Base-by-base conservation (phyloP, 2,113 vertebrate genomes). In the Axis porcinus region DNA sequence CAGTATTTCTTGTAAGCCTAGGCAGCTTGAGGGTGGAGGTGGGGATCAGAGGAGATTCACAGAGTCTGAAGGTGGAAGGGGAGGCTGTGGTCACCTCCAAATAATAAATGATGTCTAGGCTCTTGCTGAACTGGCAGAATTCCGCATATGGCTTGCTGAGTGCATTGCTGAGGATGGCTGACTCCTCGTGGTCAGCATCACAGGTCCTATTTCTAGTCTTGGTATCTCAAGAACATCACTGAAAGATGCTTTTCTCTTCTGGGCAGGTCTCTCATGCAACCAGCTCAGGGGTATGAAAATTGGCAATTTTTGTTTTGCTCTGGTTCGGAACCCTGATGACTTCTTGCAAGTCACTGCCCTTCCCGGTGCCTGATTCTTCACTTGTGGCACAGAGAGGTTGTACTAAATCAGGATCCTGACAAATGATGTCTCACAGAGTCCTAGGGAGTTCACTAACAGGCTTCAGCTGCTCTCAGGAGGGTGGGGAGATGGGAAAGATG, bases 41-140 rank as follows among this genome's bases (percentile, higher is more conserved):
- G 85, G 92, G 88, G 58, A 90, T 96, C 89, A 88, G 64, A 96
- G 76, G 86, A 89, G 96, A 90, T 87, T 92, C 74, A 55, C 94
- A 76, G 67, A 87, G 79, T 88, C 27, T 54, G 94, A 86, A 95
- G 95, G 57, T 97, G 95, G 67, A 90, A 78, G 97, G 96, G 85
- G 90, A 92, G 87, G 91, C 96, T 70, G 28, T 62, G 58, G 58
- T 90, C 96, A 97, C 92, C 87, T 94, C 90, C n/a, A 54, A 94
- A 97, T 94, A 62, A 82, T 98, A 90, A 96, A 97, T 95, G 92
- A 90, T 7, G 33, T 95, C 25, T 1, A 0, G 94, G 70, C 50
- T 96, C 40, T 90, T 97, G 97, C 97, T 94, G 92, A 97, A 88
- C 0, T 1, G 43, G 87, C 94, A 96, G 81, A 96, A 92, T 76